These are phyloP conservation scores for Hydrochoerus hydrochaeris DNA, from an alignment of 2,113 vertebrate genomes.

Conservation along the genomic window DNA sequence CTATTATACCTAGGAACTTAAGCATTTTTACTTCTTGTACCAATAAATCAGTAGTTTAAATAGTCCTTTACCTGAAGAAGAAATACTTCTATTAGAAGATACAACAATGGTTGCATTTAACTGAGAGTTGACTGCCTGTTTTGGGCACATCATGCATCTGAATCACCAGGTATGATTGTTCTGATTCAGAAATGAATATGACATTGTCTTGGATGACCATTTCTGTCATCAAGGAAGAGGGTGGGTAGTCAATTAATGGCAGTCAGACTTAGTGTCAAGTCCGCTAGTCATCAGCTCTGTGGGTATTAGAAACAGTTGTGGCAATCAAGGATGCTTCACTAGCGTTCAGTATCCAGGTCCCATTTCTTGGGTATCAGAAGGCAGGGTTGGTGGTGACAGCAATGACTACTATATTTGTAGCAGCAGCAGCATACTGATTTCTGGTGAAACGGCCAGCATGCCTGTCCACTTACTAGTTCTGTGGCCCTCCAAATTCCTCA, in stretches of 20 bases:
- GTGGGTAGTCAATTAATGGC: not conserved
- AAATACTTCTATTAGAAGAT: not conserved
- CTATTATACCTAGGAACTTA: not conserved
- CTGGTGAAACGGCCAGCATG: not conserved
- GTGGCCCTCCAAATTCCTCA: not conserved
- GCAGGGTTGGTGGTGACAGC: not conserved
- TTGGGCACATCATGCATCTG: not conserved
- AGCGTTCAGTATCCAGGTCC: not conserved
- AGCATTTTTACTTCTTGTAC: not conserved
- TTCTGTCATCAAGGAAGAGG: not conserved
- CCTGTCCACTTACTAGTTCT: too few relatives aligned
- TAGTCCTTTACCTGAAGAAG: not conserved
- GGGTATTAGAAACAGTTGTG: not conserved
- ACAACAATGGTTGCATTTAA: not conserved
- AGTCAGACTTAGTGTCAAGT: not conserved
- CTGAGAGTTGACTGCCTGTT: not conserved
- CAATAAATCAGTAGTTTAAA: not conserved
- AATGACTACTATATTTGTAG: not conserved
- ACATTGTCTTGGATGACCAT: not conserved
- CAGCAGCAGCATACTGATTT: not conserved
- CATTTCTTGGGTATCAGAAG: not conserved
- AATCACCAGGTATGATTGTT: not conserved
- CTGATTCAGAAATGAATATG: not conserved
- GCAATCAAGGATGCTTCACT: not conserved
- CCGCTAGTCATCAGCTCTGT: not conserved